Evolutionary conservation across 2,797 vertebrate genomes (phyloP), one percentile per base, ranked within the genome.

Genomic region (Ataeniobius toweri): DNA sequence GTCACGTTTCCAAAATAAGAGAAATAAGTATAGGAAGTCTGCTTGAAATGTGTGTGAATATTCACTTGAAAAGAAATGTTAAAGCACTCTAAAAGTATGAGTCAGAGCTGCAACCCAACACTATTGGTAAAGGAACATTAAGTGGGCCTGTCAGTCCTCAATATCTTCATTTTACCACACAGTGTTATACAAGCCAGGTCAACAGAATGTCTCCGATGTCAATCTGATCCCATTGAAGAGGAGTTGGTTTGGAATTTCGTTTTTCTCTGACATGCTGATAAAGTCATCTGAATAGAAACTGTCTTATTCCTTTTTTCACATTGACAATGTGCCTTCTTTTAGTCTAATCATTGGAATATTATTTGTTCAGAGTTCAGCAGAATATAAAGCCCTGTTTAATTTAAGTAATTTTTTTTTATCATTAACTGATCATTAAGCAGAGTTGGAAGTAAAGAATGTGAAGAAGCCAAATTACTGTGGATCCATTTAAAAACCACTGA

Each of bases 161-260:
- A 67, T 41, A 41, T 67, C 63, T 41, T 67, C 24, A 67, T 39
- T 67, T 41, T 67, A 67, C 63, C 36, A 41, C 63, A 67, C 63
- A 67, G 63, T 41, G 10, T 67, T 67, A 24, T 41, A 12, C 36
- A 24, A 67, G 63, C 36, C 36, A 41, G 8, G 24, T 41, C 41
- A 67, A 24, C 36, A 67, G 18, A 67, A 67, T 41, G 63, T 41
- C 8, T 41, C 36, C 9, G 6, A 36, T 63, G 59, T 63, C 1
- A 10, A 9, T 41, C 16, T 67, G 36, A 41, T 67, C 20, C 63
- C 16, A 20, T 41, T 41, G 41, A 20, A 24, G 28, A 65, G 9
- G 18, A 24, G 53, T 55, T 55, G 6, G 9, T 8, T 67, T 41
- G 41, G 39, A 36, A 67, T 67, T 67, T 41, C 36, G 41, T 41